Evolutionary conservation across 37 sponge, comb jelly and placozoan genomes (phyloP).

Genomic region (Ianthella basta): DNA sequence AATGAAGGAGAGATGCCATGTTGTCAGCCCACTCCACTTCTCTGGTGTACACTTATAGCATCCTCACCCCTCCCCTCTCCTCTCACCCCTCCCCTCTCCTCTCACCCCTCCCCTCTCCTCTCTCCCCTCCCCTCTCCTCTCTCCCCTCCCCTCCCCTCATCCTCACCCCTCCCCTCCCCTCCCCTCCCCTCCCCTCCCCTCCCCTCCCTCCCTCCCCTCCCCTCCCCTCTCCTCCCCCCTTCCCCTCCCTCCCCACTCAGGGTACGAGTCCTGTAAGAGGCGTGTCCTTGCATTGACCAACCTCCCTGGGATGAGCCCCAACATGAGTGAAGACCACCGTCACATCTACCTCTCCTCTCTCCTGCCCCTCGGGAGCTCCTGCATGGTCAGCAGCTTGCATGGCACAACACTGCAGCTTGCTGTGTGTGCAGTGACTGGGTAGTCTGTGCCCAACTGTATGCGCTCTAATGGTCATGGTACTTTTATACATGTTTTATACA

Average conservation of each 20-base stretch:
- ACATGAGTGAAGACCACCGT: constrained; percentile 57
- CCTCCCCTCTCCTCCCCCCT: neutral
- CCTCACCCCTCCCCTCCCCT: too few species aligned
- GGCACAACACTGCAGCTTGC: neutral
- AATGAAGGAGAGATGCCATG: too few species aligned
- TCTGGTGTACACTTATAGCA: too few species aligned
- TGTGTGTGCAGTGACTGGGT: constrained; percentile 9
- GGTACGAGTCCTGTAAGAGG: constrained; percentile 58
- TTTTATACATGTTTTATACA: neutral
- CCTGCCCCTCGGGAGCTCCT: constrained; percentile 52
- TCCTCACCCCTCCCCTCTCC: neutral
- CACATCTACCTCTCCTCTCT: constrained; percentile 69
- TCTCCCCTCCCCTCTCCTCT: neutral
- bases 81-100: neutral
- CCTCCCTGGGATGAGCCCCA: constrained; percentile 61
- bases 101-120: neutral
- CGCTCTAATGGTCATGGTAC: neutral
- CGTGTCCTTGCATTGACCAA: constrained; percentile 54
- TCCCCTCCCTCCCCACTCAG: constrained; percentile 9
- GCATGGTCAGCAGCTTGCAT: constrained; percentile 51
- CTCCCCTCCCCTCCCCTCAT: neutral
- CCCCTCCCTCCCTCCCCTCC: neutral
- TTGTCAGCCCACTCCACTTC: neutral
- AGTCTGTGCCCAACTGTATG: neutral
- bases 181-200: neutral